Conservation (phyloP, 2,797 vertebrate genomes). For the Scleropages formosus region DNA sequence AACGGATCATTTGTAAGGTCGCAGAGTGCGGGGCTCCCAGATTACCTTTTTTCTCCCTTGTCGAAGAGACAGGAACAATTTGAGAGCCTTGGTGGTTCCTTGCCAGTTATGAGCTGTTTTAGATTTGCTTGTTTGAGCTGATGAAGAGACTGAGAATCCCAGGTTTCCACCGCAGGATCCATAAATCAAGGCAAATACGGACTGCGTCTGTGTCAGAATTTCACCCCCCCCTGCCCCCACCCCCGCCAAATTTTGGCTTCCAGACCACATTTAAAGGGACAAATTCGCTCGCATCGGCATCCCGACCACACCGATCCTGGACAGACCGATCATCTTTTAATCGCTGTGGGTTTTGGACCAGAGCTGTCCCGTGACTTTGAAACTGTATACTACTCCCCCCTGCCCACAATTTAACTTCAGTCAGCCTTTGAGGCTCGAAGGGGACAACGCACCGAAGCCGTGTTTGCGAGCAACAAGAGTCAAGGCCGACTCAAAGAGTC, state of each 20-base stretch:
- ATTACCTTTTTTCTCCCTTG: not conserved
- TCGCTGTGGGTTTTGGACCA: constrained; percentile 54
- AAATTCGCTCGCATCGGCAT: constrained; percentile 59
- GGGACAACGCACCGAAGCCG: not conserved
- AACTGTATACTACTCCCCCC: constrained; percentile 16
- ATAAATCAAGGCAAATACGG: constrained; percentile 62
- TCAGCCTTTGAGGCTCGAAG: not conserved
- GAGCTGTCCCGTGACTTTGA: constrained; percentile 47
- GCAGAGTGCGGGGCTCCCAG: not conserved
- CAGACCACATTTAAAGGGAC: constrained; percentile 47
- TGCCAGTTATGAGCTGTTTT: constrained; percentile 10
- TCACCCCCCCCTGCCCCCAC: constrained; percentile 37
- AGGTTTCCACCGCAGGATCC: constrained; percentile 44
- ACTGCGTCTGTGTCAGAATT: constrained; percentile 42
- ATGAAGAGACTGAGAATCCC: not conserved
- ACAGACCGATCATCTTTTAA: constrained; percentile 43
- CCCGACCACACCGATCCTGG: constrained; percentile 41
- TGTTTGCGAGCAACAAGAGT: not conserved
- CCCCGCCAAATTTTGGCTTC: constrained; percentile 39
- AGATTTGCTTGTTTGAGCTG: not conserved
- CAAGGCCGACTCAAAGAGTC: not conserved
- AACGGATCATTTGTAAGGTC: not conserved
- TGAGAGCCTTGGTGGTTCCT: not conserved
- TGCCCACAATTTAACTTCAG: not conserved
- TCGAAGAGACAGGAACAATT: not conserved